Base-by-base conservation (phyloP, 2,888 invertebrate species). In the Drosophila ezoana region DNA sequence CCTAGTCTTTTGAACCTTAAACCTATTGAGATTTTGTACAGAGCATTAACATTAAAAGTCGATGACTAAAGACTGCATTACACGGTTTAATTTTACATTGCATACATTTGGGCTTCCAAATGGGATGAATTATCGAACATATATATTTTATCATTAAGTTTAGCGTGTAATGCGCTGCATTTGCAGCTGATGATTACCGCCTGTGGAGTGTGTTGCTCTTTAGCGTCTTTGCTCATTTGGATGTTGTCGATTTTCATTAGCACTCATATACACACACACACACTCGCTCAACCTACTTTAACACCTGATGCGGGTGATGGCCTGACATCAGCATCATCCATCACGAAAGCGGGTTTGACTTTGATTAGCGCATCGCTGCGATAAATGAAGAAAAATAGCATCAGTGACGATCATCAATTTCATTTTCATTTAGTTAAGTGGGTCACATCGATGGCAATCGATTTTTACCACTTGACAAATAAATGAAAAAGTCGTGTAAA, bases 181-280 rank as follows among this genome's bases (percentile, higher is more conserved):
- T 20, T 60, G 35, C 9, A 41, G 13, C 14, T 51, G 20, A 47
- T 56, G 47, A 52, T 66, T 45, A 40, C 28, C 5, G 57, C 61
- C 45, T 35, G 56, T 47, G 76, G 71, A 71, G 76, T 87, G 79
- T 52, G 65, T 65, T 78, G 78, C 72, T 78, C 63, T 76, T 76
- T 70, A 79, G 76, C 61, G 47, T 23, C 48, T 28, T 18, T 69
- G 66, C 52, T 79, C 64, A 68, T 74, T 76, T 82, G 62, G 54
- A 62, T 58, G 70, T 70, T 79, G 83, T 87, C 77, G 72, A 65
- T 72, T 79, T 79, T 66, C 70, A 85, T 87, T 87, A 83, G 64
- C 82, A 70, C 14, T 23, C 38, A 41, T n/a, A 41, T 44, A 35
- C 69, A 52, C 20, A 45, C 32, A 16, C 40, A 43, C 23, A 14